Evolutionary conservation across 2,888 invertebrate species (phyloP).

Genomic region (Diabrotica balteata): DNA sequence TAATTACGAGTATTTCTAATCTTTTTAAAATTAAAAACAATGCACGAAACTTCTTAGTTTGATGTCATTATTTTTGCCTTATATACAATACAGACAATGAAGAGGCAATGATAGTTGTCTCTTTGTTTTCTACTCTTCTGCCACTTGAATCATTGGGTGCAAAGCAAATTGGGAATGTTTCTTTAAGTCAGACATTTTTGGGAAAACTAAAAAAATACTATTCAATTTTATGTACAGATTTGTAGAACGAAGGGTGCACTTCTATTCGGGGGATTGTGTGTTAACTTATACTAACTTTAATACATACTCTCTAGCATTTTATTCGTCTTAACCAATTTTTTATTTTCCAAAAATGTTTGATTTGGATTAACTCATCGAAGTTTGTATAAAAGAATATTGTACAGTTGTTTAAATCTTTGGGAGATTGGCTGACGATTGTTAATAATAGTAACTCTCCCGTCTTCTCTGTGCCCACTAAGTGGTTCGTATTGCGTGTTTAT

Average conservation of each 20-base stretch:
- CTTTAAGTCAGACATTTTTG: slow-evolving; percentile 21
- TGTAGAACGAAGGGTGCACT: slow-evolving; percentile 6
- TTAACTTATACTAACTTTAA: slow-evolving; percentile 6
- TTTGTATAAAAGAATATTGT: slow-evolving; percentile 16
- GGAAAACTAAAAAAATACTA: background rate
- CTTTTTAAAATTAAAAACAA: too few relatives aligned
- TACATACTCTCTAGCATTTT: background rate
- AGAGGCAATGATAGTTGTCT: background rate
- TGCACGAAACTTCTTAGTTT: too few relatives aligned
- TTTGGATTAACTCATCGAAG: slow-evolving; percentile 2
- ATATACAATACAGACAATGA: too few relatives aligned
- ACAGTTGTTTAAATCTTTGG: slow-evolving; percentile 14
- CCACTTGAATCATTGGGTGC: slow-evolving; percentile 8
- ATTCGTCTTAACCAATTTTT: background rate
- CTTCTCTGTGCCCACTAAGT: slow-evolving; percentile 14
- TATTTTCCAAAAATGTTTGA: slow-evolving; percentile 36
- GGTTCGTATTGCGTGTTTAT: slow-evolving; percentile 45
- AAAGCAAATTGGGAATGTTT: background rate
- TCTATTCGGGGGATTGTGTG: background rate
- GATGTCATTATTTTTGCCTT: too few relatives aligned
- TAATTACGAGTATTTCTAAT: too few relatives aligned
- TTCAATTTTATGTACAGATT: background rate
- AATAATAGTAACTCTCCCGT: slow-evolving; percentile 4
- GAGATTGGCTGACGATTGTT: slow-evolving; percentile 19
- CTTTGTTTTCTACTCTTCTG: background rate